Evolutionary conservation across 1,140 invertebrate genomes (phyloP), one percentile per base, ranked within the genome.

Genomic region (Radopholus similis): DNA sequence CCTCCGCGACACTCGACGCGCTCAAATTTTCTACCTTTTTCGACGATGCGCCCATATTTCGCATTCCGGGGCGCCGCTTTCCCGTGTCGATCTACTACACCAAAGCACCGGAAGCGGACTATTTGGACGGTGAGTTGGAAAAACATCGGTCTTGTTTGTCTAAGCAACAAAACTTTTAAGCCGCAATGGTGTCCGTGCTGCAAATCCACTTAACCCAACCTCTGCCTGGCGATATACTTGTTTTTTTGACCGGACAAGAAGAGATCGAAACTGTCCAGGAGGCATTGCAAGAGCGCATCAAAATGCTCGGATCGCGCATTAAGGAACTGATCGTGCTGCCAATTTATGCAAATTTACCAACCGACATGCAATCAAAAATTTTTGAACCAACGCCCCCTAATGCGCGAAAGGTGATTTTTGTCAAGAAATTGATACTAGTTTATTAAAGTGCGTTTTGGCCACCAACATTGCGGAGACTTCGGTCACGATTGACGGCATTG

Each of bases 401-500:
- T 66, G 92, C 94, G 1, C 87, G 95, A 76, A 99, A 89, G 84
- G 88, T 70, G 85, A 37, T 13, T 15, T 2, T 53, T 51, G 26
- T n/a, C n/a, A 1, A 2, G 28, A 49, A 60, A 49, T 21, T 49
- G 53, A 40, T 28, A 66, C 21, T 32, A 9, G 11, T 0, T 69
- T 69, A 6, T 30, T 26, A 21, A n/a, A 91, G 68, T 56, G 97
- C 28, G 89, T 98, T 18, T 84, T 99, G 23, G 95, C 95, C 1
- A 99, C 96, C 23, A 99, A 99, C 83, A 99, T 99, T 81, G 96
- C 96, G 1, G 75, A 77, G 86, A 99, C 96, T 21, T 97, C 95
- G 4, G 85, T 99, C 9, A 99, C 96, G 1, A 99, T 99, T 74
- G 95, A 99, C 83, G 97, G 97, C 75, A 98, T 99, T 70, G n/a